phyloP scores from a whole-genome alignment of 2,888 invertebrate genomes.

The Leucophenga maculata region DNA sequence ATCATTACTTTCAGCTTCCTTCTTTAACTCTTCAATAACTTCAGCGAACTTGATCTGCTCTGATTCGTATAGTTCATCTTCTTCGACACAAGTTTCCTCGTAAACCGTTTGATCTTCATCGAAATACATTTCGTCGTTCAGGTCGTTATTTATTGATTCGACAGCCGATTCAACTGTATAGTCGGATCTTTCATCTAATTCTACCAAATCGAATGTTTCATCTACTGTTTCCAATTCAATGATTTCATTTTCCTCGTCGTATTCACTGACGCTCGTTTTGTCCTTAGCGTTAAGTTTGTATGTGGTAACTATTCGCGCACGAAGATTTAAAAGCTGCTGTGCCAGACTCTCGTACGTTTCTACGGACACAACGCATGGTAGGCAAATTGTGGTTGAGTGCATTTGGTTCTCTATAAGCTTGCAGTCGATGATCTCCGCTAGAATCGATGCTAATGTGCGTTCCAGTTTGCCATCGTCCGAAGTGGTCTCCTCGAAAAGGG shows the following conservation, averaged over 20 bases:
- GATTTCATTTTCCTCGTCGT: background rate
- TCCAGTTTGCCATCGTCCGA: too few species aligned
- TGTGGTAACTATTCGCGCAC: background rate
- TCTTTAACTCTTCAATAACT: background rate
- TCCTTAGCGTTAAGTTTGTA: background rate
- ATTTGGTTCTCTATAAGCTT: background rate
- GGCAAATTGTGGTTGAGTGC: background rate
- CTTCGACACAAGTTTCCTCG: background rate
- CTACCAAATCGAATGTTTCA: background rate
- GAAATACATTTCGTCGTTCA: background rate
- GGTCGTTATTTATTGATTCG: background rate
- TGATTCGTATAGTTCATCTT: background rate
- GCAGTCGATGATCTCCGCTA: background rate
- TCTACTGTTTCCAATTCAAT: background rate
- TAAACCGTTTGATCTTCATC: background rate
- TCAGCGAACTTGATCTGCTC: background rate
- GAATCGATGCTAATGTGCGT: background rate
- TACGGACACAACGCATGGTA: background rate
- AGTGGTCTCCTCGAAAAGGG: background rate
- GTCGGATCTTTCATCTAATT: background rate
- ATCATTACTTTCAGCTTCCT: background rate
- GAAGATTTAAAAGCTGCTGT: background rate
- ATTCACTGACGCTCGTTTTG: background rate
- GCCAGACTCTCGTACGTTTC: conserved; percentile 12
- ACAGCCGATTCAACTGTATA: background rate